A percentile compares a stretch with the other conserved stretches of the same genome.
phyloP scores from a whole-genome alignment of 92 coral and sea anemone species.

The Epizoanthus ramosus region DNA sequence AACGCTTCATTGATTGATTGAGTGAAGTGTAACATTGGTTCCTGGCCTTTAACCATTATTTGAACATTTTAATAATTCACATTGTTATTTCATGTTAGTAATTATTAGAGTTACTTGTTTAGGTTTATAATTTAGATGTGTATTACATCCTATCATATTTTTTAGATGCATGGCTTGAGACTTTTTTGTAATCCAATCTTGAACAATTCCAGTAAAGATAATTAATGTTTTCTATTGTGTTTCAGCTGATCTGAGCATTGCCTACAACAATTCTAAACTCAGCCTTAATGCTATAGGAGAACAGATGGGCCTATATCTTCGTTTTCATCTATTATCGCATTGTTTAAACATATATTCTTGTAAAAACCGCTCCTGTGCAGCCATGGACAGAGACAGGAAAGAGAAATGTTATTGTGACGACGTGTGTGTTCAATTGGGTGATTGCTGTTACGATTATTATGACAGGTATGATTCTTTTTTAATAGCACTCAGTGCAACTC shows the following conservation, averaged over 20 bases:
- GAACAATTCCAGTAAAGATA: too few relatives aligned
- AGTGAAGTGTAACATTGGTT: too few relatives aligned
- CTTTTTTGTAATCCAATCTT: too few relatives aligned
- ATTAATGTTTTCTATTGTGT: too few relatives aligned
- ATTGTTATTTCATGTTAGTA: too few relatives aligned
- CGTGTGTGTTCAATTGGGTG: not conserved
- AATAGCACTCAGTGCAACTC: not conserved
- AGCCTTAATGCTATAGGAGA: not conserved
- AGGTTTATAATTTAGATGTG: too few relatives aligned
- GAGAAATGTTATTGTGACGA: not conserved
- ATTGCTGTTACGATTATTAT: not conserved
- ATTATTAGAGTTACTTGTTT: too few relatives aligned
- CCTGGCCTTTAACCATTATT: too few relatives aligned
- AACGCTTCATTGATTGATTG: too few relatives aligned
- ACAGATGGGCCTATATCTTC: not conserved
- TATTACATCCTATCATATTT: too few relatives aligned
- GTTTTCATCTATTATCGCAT: not conserved
- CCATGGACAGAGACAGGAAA: not conserved
- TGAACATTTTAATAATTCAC: too few relatives aligned
- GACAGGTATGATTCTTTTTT: not conserved
- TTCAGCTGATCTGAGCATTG: conserved; percentile 1
- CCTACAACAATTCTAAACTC: not conserved
- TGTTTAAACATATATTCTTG: not conserved
- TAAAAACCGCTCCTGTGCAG: not conserved
- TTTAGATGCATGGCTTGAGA: too few relatives aligned